phyloP scores from a whole-genome alignment of 2,888 invertebrate genomes.

The Magallana nippona region DNA sequence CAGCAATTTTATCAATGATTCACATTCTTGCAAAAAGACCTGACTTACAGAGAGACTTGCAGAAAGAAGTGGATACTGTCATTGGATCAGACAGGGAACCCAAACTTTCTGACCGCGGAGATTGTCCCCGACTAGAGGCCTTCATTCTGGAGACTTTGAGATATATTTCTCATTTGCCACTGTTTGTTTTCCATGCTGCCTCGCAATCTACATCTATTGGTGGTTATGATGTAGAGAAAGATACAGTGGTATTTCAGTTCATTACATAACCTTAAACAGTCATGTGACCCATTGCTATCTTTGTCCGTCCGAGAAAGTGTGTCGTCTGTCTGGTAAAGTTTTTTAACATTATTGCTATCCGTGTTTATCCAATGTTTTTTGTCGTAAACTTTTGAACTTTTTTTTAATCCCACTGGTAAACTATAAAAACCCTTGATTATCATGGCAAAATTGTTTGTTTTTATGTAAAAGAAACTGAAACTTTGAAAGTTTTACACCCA shows the following conservation, averaged over 20 bases:
- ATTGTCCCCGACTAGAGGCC: slow-evolving; percentile 56
- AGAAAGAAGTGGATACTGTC: slow-evolving; percentile 63
- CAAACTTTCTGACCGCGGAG: slow-evolving; percentile 55
- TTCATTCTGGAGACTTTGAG: slow-evolving; percentile 57
- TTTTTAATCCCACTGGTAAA: no score
- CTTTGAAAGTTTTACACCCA: no score
- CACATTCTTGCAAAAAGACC: slow-evolving; percentile 54
- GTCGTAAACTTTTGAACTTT: no score
- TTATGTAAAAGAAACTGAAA: no score
- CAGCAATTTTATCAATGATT: background rate
- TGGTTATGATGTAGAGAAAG: slow-evolving; percentile 61
- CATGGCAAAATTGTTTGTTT: no score
- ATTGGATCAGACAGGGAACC: slow-evolving; percentile 57
- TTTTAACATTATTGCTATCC: no score
- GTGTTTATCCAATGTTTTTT: no score
- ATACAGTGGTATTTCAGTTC: slow-evolving; percentile 59
- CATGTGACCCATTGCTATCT: no score
- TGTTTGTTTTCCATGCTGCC: slow-evolving; percentile 69
- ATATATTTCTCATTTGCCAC: slow-evolving; percentile 69
- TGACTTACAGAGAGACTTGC: slow-evolving; percentile 65
- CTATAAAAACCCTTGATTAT: no score
- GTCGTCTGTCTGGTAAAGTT: no score
- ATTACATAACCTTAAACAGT: no score
- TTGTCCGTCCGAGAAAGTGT: no score
- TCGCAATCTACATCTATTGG: slow-evolving; percentile 62